Conservation (phyloP, 1,140 invertebrate genomes). For the Carposina sasakii region DNA sequence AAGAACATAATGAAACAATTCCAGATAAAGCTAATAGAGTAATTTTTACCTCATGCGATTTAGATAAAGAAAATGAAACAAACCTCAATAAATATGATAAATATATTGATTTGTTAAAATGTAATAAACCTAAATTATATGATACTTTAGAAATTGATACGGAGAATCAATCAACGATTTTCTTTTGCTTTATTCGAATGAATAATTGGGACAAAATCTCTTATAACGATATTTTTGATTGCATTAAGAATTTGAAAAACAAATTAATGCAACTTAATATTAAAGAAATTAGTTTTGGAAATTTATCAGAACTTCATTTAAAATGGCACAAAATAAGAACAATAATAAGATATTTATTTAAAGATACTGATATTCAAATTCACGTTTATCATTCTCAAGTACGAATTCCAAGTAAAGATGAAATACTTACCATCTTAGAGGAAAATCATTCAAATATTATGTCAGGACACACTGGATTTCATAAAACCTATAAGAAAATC, state of each 20-base stretch:
- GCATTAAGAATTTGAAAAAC: neutral
- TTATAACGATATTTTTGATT: neutral
- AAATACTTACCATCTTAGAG: neutral
- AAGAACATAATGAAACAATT: neutral
- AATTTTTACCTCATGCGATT: conserved; percentile 1
- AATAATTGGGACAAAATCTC: neutral
- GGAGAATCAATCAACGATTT: neutral
- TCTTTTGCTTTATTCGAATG: neutral
- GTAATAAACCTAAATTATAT: neutral
- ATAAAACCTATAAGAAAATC: conserved; percentile 3
- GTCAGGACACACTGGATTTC: conserved; percentile 1
- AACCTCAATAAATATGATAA: neutral
- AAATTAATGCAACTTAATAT: neutral
- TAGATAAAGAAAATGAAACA: neutral
- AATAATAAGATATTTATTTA: neutral
- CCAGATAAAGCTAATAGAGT: neutral
- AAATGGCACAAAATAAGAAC: conserved; percentile 3
- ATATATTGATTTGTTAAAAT: neutral
- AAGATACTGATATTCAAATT: neutral
- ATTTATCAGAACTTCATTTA: neutral
- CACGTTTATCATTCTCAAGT: neutral
- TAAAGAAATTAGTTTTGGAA: neutral
- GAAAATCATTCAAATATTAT: conserved; percentile 1
- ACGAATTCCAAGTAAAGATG: neutral
- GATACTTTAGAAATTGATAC: neutral